Base-by-base conservation (phyloP, 2,888 invertebrate species). In the Callimorpha dominula region DNA sequence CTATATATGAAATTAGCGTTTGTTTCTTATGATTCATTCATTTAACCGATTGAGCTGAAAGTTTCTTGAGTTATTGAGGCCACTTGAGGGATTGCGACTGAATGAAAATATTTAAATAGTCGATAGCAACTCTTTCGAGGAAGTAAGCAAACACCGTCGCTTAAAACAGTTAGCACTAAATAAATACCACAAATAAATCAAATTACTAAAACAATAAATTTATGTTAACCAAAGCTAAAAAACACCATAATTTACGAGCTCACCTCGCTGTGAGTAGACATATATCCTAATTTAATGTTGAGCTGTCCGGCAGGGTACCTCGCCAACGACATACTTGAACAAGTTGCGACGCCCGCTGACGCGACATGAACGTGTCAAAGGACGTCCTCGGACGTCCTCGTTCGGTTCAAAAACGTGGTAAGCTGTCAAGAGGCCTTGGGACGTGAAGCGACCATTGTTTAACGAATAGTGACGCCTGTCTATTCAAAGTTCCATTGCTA, bases 321-420 rank as follows among this genome's bases (percentile, higher is more conserved):
- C 65, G 68, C 75, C 82, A 82, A 83, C 77, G 84, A 83, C 82
- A 78, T 77, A 81, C 84, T 87, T 79, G 78, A 82, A 81, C 81
- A 81, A 80, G 83, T 81, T 83, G 76, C 79, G 77, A 71, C 64
- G 73, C 73, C 70, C 79, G 88, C 88, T 88, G 88, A 88, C 88
- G 77, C 76, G 73, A 84, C 83, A 67, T 72, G 83, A 88, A 88
- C 88, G 88, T 88, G 88, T 87, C 83, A 80, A 83, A 88, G 88
- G 84, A 86, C 84, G 81, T 74, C 65, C 85, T 83, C 78, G 87
- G 84, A 86, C 81, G 82, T 77, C 70, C 83, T 83, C 78, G 73
- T 81, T 77, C 72, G 72, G 72, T 81, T 80, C 75, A 82, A 86
- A 85, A 84, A 82, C 75, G 79, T 79, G 76, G 81, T 65, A 73